phyloP scores from a whole-genome alignment of 2,888 invertebrate genomes.

The Zygaena filipendulae region DNA sequence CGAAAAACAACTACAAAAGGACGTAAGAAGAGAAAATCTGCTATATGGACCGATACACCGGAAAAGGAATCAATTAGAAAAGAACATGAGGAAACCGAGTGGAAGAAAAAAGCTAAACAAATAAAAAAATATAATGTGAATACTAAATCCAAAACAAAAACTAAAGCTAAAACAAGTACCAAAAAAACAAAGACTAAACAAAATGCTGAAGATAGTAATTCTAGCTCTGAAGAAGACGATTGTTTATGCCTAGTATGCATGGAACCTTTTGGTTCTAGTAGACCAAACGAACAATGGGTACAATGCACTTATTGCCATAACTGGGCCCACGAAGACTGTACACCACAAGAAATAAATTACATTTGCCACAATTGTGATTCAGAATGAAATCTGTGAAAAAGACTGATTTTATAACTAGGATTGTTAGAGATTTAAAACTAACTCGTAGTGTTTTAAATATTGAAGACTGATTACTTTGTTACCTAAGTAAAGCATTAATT shows the following conservation, averaged over 20 bases:
- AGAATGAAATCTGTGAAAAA: background rate
- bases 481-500: too few species aligned
- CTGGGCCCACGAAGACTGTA: slow-evolving; percentile 13
- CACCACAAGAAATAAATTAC: slow-evolving; percentile 2
- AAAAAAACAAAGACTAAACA: background rate
- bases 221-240: slow-evolving; percentile 10
- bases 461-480: too few species aligned
- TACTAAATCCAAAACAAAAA: too few species aligned
- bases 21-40: slow-evolving; percentile 13
- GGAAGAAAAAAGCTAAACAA: slow-evolving; percentile 10
- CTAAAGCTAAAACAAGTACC: too few species aligned
- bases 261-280: slow-evolving; percentile 10
- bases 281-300: slow-evolving; percentile 11
- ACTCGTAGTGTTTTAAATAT: too few species aligned
- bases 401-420: too few species aligned
- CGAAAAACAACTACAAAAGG: slow-evolving; percentile 3
- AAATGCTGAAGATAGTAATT: background rate
- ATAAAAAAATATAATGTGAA: slow-evolving; percentile 3
- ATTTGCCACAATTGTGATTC: slow-evolving; percentile 3
- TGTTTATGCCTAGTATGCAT: slow-evolving; percentile 13
- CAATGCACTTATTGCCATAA: slow-evolving; percentile 10
- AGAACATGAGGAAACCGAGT: slow-evolving; percentile 13
- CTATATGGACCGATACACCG: slow-evolving; percentile 20
- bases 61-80: slow-evolving; percentile 17
- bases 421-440: too few species aligned